Evolutionary conservation across 35 echinoderm and acorn worm species (phyloP).

Genomic region (Hemicentrotus pulcherrimus): DNA sequence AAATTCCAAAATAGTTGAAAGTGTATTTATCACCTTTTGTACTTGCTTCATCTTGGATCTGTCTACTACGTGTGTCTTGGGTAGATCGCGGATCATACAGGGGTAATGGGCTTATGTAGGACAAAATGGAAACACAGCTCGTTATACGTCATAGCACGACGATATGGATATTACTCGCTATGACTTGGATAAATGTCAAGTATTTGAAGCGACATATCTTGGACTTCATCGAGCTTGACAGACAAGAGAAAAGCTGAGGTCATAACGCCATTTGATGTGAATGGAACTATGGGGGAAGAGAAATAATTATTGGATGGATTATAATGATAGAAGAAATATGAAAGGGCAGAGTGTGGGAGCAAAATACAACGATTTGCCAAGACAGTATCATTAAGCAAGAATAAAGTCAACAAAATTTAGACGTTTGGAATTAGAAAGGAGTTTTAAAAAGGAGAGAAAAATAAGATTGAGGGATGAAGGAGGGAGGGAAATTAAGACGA

Average conservation of each 20-base stretch:
- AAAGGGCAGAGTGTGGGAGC: too few relatives aligned
- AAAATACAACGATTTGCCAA: too few relatives aligned
- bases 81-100: background rate
- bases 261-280: background rate
- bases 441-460: too few relatives aligned
- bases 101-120: background rate
- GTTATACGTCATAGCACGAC: background rate
- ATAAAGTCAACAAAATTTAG: too few relatives aligned
- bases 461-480: too few relatives aligned
- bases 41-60: background rate
- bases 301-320: too few relatives aligned
- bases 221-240: constrained; percentile 16
- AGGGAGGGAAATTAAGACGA: too few relatives aligned
- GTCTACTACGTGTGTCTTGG: background rate
- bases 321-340: too few relatives aligned
- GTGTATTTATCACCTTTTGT: background rate
- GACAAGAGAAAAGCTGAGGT: constrained; percentile 2
- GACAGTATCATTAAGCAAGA: too few relatives aligned
- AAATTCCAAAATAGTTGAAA: too few relatives aligned
- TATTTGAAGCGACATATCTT: constrained; percentile 5
- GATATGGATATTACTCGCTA: background rate
- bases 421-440: too few relatives aligned
- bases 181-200: constrained; percentile 11
- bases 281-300: background rate
- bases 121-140: background rate